Evolutionary conservation across 2,888 invertebrate species (phyloP), one percentile per base, ranked within the genome.

Genomic region (Dorcus hopei): DNA sequence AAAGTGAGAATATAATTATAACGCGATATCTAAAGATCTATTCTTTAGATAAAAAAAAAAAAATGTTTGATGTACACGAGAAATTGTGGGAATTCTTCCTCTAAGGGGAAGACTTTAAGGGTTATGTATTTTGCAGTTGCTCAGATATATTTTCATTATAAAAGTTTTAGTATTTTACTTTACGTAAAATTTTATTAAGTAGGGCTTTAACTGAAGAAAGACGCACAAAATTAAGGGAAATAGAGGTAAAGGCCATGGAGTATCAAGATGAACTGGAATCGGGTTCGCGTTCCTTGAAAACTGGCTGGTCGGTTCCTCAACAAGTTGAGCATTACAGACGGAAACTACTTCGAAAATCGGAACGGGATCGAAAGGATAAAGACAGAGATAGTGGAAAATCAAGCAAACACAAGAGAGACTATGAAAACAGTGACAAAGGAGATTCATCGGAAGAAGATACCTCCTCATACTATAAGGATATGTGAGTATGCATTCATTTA

Each of bases 181-280:
- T 59, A 59, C 55, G 49, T 48, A 47, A 23, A 43, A 54, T 62
- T 52, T 59, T 55, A 56, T 57, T 52, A 58, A 62, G 73, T 65
- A 82, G 85, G 59, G 85, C 85, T 72, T 83, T 82, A 66, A 84
- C 82, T 55, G 88, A 88, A 72, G 87, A 90, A 72, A 84, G 88
- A 68, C 86, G 93, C 48, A 85, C 83, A 65, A 87, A 88, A 71
- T 78, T 94, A 58, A 84, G 97, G 23, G 97, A 97, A 77, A 93
- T 99, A 70, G 98, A 98, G 81, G 87, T 97, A 66, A 94, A 95
- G 80, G 93, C 94, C 53, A 85, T 97, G 81, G 92, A 93, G 76
- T 97, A 95, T 82, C 95, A 95, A 78, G 97, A 97, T 81, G 97
- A 97, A 77, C 78, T 97, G 68, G 97, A 97, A 80, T 88, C 89